phyloP scores from a whole-genome alignment of 2,113 vertebrate genomes.

The Grammomys surdaster region DNA sequence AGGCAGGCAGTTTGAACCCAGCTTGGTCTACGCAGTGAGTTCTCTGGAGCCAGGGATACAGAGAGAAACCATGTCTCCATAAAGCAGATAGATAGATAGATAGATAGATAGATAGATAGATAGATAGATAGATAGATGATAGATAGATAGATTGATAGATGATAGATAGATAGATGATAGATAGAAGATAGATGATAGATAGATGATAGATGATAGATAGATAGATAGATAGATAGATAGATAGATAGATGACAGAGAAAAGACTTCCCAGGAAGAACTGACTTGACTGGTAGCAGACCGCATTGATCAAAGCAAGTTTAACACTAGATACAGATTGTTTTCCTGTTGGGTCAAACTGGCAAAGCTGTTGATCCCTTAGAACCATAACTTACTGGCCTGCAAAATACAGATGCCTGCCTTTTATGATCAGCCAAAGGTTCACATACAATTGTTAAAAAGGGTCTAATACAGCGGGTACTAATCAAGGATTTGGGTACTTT shows the following conservation, averaged over 20 bases:
- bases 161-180: neutral
- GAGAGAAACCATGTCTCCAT: neutral
- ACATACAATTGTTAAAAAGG: neutral
- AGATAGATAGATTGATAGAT: accelerated
- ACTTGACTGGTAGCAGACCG: neutral
- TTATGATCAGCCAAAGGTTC: neutral
- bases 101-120: neutral
- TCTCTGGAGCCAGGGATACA: neutral
- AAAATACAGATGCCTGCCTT: neutral
- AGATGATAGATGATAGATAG: neutral
- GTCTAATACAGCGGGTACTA: neutral
- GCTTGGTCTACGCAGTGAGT: neutral
- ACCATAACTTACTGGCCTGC: slow-evolving; percentile 4
- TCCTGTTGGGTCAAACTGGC: neutral
- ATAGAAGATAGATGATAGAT: neutral
- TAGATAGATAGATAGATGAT: neutral
- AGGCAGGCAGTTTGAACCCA: neutral
- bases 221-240: neutral
- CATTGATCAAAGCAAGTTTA: neutral
- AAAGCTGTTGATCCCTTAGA: neutral
- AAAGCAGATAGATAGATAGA: neutral
- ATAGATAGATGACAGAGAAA: neutral
- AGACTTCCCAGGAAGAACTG: neutral
- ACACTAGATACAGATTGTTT: neutral
- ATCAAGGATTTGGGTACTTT: neutral